Percentiles rank a stretch among this genome's conserved stretches.
Conservation (phyloP, 30 jellyfish, hydroid and myxozoan species). For the Pelagia noctiluca region DNA sequence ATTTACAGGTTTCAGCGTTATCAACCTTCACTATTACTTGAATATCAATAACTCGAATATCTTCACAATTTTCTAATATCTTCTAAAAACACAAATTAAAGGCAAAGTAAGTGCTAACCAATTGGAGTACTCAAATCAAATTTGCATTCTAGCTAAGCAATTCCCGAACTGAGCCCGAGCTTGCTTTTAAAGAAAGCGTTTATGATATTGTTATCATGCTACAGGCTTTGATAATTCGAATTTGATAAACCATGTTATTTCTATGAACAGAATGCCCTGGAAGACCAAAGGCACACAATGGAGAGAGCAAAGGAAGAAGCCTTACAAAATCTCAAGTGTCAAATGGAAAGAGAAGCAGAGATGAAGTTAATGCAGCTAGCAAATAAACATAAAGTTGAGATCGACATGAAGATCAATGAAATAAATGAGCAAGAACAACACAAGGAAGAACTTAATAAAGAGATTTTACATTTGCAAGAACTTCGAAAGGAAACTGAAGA, state of each 20-base stretch:
- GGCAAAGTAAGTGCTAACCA: not conserved
- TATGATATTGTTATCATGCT: not conserved
- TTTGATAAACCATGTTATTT: not conserved
- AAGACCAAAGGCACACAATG: not conserved
- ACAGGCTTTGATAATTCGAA: not conserved
- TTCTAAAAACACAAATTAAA: no score
- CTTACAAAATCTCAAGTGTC: not conserved
- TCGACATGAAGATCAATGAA: slow-evolving; percentile 9
- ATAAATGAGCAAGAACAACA: slow-evolving; percentile 5
- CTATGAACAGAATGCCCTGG: slow-evolving; percentile 23
- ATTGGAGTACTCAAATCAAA: no score
- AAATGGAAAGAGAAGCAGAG: slow-evolving; percentile 12
- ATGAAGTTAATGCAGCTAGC: not conserved
- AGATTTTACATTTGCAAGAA: not conserved
- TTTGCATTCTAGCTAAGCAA: not conserved
- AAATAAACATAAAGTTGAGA: not conserved
- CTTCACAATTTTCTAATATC: no score
- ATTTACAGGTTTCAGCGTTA: not conserved
- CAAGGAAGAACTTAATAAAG: slow-evolving; percentile 3
- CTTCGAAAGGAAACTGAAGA: slow-evolving; percentile 35
- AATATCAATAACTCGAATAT: no score
- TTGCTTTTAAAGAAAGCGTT: not conserved
- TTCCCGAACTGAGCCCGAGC: not conserved
- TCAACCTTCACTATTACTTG: no score
- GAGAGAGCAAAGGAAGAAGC: slow-evolving; percentile 24